Evolutionary conservation across 2,797 vertebrate genomes (phyloP).

Genomic region (Mionectes olivaceus): DNA sequence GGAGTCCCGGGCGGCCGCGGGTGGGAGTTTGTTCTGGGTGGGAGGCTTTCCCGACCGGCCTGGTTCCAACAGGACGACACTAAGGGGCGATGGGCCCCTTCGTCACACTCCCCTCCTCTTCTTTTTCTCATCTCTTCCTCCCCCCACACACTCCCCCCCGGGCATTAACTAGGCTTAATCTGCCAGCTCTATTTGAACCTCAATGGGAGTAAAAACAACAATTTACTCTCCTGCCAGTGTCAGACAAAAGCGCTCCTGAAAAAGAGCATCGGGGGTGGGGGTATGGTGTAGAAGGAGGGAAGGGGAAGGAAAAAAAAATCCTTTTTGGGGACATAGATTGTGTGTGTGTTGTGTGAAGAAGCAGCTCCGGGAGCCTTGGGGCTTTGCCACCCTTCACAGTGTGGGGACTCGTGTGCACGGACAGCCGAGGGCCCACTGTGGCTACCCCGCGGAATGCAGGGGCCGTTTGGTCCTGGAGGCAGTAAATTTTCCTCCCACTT

Average conservation of each 20-base stretch:
- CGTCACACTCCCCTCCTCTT: background rate
- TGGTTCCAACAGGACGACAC: background rate
- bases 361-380: background rate
- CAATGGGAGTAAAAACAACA: conserved; percentile 85
- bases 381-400: background rate
- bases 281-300: background rate
- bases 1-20: background rate
- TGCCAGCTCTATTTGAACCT: conserved; percentile 77
- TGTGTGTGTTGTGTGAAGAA: background rate
- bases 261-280: background rate
- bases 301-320: background rate
- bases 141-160: background rate
- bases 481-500: background rate
- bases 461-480: background rate
- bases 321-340: background rate
- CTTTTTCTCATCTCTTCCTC: background rate
- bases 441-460: background rate
- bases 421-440: background rate
- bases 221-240: conserved; percentile 52
- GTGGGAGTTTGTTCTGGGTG: background rate
- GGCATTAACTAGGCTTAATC: conserved; percentile 78
- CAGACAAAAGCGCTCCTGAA: conserved; percentile 32
- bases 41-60: background rate
- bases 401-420: background rate
- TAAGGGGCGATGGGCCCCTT: background rate